phyloP scores from a whole-genome alignment of 2,113 vertebrate genomes.

The Agapornis roseicollis region DNA sequence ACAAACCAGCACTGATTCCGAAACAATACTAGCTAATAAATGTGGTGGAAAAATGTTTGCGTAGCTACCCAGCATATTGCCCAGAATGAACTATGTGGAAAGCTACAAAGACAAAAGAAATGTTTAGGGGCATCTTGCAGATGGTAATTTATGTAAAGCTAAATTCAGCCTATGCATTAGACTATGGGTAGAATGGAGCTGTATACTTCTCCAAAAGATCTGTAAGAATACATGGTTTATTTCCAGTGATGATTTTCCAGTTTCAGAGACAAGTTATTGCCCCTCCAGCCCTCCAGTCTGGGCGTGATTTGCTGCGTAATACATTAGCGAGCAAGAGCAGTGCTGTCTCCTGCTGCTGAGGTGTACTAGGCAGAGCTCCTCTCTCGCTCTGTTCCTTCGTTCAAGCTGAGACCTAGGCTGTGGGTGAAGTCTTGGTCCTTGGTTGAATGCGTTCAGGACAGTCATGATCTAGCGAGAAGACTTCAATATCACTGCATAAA shows the following conservation, averaged over 20 bases:
- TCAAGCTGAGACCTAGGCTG: not conserved
- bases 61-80: not conserved
- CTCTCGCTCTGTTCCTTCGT: not conserved
- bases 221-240: not conserved
- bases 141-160: conserved; percentile 8
- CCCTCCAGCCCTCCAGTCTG: not conserved
- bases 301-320: not conserved
- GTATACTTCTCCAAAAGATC: not conserved
- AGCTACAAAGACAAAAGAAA: not conserved
- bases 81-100: not conserved
- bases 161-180: not conserved
- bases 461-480: accelerated
- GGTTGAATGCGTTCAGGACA: accelerated
- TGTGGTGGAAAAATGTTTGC: not conserved
- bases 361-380: accelerated
- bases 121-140: not conserved
- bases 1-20: conserved; percentile 30
- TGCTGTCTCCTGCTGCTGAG: accelerated
- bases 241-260: not conserved
- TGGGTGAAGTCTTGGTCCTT: not conserved
- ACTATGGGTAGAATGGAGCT: not conserved
- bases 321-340: not conserved
- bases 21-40: conserved; percentile 43
- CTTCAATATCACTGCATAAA: not conserved
- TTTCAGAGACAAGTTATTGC: not conserved